A percentile compares a stretch with the other conserved stretches of the same genome.
phyloP scores from a whole-genome alignment of 1,140 invertebrate genomes.

The Drosophila eugracilis region DNA sequence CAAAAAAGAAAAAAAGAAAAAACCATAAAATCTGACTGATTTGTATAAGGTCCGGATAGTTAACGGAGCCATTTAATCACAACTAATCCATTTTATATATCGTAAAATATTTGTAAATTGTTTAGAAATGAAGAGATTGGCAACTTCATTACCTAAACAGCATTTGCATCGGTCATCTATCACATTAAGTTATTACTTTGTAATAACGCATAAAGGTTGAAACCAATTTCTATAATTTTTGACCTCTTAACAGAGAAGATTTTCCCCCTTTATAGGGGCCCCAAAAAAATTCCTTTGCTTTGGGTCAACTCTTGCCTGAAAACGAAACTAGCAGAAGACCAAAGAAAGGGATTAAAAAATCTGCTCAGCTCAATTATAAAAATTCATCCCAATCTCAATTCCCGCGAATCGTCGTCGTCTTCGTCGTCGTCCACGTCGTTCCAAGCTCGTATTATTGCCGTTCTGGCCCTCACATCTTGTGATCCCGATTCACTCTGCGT shows the following conservation, averaged over 20 bases:
- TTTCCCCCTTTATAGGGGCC: too few relatives aligned
- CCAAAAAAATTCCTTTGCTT: background rate
- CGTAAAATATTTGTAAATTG: too few relatives aligned
- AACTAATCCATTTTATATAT: too few relatives aligned
- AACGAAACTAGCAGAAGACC: conserved; percentile 9
- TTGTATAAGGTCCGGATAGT: background rate
- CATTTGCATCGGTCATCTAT: too few relatives aligned
- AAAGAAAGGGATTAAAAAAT: conserved; percentile 59
- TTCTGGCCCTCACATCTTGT: conserved; percentile 58
- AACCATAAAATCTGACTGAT: background rate
- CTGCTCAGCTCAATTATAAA: conserved; percentile 76
- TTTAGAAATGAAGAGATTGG: too few relatives aligned
- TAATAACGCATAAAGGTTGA: too few relatives aligned
- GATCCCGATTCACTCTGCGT: conserved; percentile 68
- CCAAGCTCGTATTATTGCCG: conserved; percentile 64
- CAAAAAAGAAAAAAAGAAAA: background rate
- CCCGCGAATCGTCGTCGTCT: conserved; percentile 56
- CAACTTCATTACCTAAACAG: too few relatives aligned
- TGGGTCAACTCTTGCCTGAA: background rate
- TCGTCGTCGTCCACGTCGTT: conserved; percentile 5
- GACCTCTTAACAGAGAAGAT: background rate
- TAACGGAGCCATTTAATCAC: too few relatives aligned
- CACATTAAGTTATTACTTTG: too few relatives aligned
- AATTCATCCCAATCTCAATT: conserved; percentile 77
- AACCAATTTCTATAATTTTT: conserved; percentile 2